These are phyloP conservation scores for Melanostigma gelatinosum DNA, from an alignment of 2,113 vertebrate species.

Conservation along the genomic window DNA sequence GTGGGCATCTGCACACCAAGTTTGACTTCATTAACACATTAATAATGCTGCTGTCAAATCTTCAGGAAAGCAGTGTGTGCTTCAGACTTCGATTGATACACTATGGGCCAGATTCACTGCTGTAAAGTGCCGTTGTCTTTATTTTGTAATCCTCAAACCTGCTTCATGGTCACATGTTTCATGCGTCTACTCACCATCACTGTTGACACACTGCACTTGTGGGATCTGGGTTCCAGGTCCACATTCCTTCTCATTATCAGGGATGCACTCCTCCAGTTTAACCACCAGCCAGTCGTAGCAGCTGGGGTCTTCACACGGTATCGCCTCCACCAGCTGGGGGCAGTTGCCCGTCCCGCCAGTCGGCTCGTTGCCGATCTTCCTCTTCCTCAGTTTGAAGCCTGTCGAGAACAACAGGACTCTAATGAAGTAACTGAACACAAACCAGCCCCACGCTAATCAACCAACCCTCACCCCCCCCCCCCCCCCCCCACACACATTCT, in stretches of 20 bases:
- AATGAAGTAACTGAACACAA: slow-evolving; percentile 23
- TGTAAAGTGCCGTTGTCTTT: neutral
- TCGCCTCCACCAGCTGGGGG: slow-evolving; percentile 93
- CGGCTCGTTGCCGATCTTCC: slow-evolving; percentile 89
- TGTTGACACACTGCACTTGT: slow-evolving; percentile 91
- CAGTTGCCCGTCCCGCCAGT: slow-evolving; percentile 90
- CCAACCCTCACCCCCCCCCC: too few relatives aligned
- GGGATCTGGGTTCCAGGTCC: slow-evolving; percentile 92
- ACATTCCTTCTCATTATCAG: slow-evolving; percentile 90
- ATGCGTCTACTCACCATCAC: slow-evolving; percentile 85
- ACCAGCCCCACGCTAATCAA: slow-evolving; percentile 11
- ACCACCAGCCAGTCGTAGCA: slow-evolving; percentile 93
- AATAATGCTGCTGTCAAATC: neutral
- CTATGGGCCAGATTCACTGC: neutral
- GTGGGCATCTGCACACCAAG: neutral
- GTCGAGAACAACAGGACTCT: slow-evolving; percentile 27
- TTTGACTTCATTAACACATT: neutral
- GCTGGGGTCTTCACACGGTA: slow-evolving; percentile 95
- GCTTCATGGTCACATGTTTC: neutral
- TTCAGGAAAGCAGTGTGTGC: neutral
- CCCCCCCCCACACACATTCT: neutral
- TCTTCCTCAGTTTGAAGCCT: slow-evolving; percentile 97
- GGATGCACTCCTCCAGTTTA: slow-evolving; percentile 89
- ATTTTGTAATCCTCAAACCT: neutral
- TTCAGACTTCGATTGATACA: neutral